These are phyloP conservation scores for Lanius collurio DNA, from an alignment of 2,113 vertebrate species.

Conservation along the genomic window DNA sequence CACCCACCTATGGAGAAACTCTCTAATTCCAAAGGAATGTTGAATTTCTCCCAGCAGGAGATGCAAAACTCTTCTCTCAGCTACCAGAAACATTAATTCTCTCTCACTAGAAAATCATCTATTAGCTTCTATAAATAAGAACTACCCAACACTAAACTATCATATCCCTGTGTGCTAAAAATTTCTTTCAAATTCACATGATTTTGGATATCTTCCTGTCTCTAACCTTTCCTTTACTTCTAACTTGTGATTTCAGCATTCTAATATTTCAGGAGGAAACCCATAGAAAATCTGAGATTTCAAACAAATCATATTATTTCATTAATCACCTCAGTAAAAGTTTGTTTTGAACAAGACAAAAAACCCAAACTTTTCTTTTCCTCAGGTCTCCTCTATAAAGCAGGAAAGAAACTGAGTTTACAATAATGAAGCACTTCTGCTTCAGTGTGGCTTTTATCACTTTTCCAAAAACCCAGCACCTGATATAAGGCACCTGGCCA, in stretches of 20 bases:
- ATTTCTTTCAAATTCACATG: neutral
- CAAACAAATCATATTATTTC: neutral
- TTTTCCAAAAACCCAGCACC: neutral
- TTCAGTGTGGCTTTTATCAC: neutral
- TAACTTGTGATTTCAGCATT: neutral
- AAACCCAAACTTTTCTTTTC: accelerated
- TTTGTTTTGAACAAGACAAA: neutral
- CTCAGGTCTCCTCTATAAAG: neutral
- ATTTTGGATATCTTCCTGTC: neutral
- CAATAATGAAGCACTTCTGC: neutral
- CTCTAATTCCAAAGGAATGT: neutral
- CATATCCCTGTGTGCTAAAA: neutral
- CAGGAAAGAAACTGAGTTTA: neutral
- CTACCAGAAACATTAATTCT: neutral
- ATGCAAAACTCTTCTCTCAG: neutral
- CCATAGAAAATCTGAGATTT: neutral
- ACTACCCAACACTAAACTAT: neutral
- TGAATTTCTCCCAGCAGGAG: neutral
- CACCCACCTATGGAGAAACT: neutral
- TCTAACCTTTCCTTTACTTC: neutral
- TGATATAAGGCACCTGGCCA: neutral
- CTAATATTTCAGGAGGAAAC: neutral
- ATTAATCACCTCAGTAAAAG: neutral
- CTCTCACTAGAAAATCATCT: neutral
- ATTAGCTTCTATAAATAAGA: neutral